Evolutionary conservation across 1,140 invertebrate species (phyloP).

Genomic region (Platyura marginata): DNA sequence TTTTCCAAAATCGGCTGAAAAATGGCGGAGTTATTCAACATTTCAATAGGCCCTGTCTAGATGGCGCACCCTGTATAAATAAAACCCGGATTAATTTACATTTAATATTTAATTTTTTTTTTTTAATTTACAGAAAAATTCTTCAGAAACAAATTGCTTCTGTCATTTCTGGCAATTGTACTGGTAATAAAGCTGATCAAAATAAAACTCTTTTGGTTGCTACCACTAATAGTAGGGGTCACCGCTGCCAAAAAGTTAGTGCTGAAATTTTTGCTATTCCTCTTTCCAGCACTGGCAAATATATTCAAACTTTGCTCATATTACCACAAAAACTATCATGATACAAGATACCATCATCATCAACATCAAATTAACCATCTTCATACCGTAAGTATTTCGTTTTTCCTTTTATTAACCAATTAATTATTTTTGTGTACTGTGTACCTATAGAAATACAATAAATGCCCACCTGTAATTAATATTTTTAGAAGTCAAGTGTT

Average conservation of each 20-base stretch:
- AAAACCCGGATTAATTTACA: too few species aligned
- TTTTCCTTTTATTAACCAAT: neutral
- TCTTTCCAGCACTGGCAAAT: slow-evolving; percentile 61
- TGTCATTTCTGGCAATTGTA: slow-evolving; percentile 49
- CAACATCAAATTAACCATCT: slow-evolving; percentile 53
- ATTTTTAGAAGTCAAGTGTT: too few species aligned
- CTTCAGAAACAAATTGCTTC: slow-evolving; percentile 50
- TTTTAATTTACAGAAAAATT: slow-evolving; percentile 46
- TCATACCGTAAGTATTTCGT: slow-evolving; percentile 27
- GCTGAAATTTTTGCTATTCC: slow-evolving; percentile 56
- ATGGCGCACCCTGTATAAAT: too few species aligned
- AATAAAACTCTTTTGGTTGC: slow-evolving; percentile 52
- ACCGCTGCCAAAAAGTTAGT: slow-evolving; percentile 65
- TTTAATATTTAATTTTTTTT: neutral
- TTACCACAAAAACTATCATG: slow-evolving; percentile 48
- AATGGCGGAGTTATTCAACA: too few species aligned
- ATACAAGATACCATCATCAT: slow-evolving; percentile 59
- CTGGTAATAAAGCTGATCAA: slow-evolving; percentile 64
- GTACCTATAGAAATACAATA: too few species aligned
- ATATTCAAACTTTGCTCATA: slow-evolving; percentile 68
- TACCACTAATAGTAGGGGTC: slow-evolving; percentile 53
- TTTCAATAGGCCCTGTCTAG: too few species aligned
- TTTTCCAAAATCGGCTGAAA: too few species aligned
- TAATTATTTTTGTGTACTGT: slow-evolving; percentile 5
- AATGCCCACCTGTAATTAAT: too few species aligned